Percentiles rank a stretch among this genome's conserved stretches.
Conservation (phyloP, 2,113 vertebrate genomes). For the Orthonyx spaldingii region DNA sequence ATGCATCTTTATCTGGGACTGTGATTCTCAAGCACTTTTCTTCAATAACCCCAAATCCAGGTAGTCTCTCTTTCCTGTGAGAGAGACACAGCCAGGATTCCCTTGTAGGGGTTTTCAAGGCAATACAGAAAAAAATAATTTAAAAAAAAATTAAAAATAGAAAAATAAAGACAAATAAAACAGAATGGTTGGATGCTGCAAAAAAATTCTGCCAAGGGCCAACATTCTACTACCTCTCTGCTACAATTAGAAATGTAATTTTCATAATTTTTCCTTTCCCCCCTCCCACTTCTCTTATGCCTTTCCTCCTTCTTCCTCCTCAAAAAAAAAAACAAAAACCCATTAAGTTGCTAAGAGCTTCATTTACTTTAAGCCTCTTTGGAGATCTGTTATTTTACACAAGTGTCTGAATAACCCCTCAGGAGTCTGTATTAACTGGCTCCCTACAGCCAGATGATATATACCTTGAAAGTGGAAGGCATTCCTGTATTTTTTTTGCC, state of each 20-base stretch:
- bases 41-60: background rate
- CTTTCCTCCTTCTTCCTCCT: background rate
- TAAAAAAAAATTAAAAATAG: background rate
- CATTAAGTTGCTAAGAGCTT: background rate
- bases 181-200: background rate
- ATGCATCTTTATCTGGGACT: background rate
- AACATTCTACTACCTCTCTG: background rate
- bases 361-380: background rate
- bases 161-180: background rate
- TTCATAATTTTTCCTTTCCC: background rate
- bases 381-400: background rate
- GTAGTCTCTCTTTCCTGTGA: background rate
- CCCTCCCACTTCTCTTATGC: background rate
- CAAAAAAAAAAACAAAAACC: background rate
- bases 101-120: background rate
- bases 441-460: background rate
- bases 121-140: background rate
- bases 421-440: background rate
- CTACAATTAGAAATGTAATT: background rate
- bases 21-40: background rate
- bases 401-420: background rate
- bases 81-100: background rate
- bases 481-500: background rate
- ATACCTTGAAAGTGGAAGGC: background rate
- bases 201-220: background rate